Evolutionary conservation across 2,888 invertebrate genomes (phyloP).

Genomic region (Flexamia atlantica): DNA sequence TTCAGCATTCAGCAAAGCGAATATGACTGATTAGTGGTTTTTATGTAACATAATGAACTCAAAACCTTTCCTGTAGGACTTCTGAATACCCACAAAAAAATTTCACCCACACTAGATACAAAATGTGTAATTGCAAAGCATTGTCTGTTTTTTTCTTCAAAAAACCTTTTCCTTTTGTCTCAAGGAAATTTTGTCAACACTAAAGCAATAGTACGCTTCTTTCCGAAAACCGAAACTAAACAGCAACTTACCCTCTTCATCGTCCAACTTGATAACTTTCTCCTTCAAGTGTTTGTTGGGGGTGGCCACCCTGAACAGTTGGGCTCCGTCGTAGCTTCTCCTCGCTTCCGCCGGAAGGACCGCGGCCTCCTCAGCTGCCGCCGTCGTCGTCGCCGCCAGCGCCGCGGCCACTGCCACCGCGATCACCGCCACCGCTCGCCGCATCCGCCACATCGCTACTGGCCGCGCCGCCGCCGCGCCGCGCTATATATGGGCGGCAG

Average conservation of each 20-base stretch:
- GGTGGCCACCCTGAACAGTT: constrained; percentile 84
- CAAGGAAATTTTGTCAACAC: no score
- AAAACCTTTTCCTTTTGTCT: no score
- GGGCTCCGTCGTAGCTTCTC: constrained; percentile 86
- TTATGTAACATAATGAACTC: no score
- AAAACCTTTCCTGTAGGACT: no score
- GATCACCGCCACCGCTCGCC: constrained; percentile 5
- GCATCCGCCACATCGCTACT: background rate
- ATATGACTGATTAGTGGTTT: no score
- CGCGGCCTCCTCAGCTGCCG: background rate
- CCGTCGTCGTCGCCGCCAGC: constrained; percentile 20
- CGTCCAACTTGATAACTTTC: constrained; percentile 77
- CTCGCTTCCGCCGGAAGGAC: constrained; percentile 58
- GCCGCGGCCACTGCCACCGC: constrained; percentile 16
- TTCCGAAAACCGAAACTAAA: no score
- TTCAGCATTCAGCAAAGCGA: no score
- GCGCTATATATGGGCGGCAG: background rate
- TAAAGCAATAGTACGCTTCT: no score
- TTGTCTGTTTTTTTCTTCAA: no score
- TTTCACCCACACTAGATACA: no score
- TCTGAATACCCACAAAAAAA: no score
- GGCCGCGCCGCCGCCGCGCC: background rate
- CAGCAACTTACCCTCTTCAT: constrained; percentile 77
- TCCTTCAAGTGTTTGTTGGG: constrained; percentile 77
- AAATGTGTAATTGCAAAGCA: no score